Percentiles rank a stretch among this genome's conserved stretches.
These are phyloP conservation scores for Cyanistes caeruleus DNA, from an alignment of 2,113 vertebrate species.

Conservation along the genomic window DNA sequence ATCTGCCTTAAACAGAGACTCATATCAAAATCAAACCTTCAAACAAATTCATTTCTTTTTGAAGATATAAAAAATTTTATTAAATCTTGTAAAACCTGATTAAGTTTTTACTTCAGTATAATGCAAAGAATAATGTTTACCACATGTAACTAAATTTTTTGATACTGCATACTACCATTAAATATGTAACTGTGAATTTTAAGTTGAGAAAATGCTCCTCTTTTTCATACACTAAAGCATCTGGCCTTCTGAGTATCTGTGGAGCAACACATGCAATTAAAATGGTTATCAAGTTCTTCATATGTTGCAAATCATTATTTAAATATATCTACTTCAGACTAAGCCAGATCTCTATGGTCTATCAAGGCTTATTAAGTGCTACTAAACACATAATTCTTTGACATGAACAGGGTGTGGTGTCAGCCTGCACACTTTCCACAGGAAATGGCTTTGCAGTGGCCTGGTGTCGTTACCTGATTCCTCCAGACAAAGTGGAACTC, in stretches of 20 bases:
- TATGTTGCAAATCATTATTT: not conserved
- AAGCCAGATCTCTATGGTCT: not conserved
- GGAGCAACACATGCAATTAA: not conserved
- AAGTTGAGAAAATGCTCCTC: not conserved
- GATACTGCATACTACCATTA: not conserved
- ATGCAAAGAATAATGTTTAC: not conserved
- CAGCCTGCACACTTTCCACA: not conserved
- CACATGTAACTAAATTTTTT: not conserved
- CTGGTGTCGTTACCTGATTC: not conserved
- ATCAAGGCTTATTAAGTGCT: not conserved
- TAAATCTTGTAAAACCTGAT: not conserved
- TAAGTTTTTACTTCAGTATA: not conserved
- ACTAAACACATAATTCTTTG: not conserved
- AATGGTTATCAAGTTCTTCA: not conserved
- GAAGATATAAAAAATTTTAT: not conserved
- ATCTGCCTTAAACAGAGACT: not conserved
- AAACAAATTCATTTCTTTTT: not conserved
- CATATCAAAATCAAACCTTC: not conserved
- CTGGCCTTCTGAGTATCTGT: not conserved
- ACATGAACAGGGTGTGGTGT: not conserved
- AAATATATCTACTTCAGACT: not conserved
- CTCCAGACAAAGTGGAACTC: not conserved
- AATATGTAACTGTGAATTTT: not conserved
- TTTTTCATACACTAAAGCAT: not conserved
- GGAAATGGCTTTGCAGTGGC: not conserved